Conservation (phyloP, 2,888 invertebrate species). For the Philonicus albiceps region DNA sequence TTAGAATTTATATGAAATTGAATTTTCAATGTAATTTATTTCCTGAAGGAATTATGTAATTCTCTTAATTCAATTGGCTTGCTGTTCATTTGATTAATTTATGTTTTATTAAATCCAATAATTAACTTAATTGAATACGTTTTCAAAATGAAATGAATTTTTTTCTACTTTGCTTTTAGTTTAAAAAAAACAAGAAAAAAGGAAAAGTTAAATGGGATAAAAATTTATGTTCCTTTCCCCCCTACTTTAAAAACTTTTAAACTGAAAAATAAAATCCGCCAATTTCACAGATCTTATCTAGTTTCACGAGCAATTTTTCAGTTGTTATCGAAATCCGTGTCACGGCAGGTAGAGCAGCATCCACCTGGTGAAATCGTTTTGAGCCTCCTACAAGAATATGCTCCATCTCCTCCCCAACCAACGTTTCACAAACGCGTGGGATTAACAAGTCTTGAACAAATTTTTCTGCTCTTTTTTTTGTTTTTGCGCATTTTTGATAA, state of each 20-base stretch:
- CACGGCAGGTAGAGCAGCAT: not conserved
- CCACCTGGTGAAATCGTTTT: not conserved
- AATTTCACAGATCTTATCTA: not conserved
- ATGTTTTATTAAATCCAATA: not conserved
- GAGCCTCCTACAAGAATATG: not conserved
- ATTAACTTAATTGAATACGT: not conserved
- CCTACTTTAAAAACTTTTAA: not conserved
- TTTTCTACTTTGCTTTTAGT: not conserved
- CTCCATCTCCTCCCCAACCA: not conserved
- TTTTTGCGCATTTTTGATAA: not conserved
- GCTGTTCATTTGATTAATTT: not conserved
- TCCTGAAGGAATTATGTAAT: no score
- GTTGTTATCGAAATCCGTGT: not conserved
- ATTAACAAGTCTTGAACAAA: not conserved
- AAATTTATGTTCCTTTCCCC: not conserved
- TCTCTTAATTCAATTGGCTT: not conserved
- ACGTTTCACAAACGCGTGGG: not conserved
- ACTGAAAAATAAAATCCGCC: not conserved
- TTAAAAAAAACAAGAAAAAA: no score
- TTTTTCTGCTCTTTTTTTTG: not conserved
- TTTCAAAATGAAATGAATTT: not conserved
- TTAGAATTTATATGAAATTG: no score
- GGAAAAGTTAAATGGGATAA: not conserved
- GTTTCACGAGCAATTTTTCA: not conserved
- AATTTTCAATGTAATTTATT: no score